Percentiles rank a stretch among this genome's conserved stretches.
Evolutionary conservation across 2,113 vertebrate species (phyloP).

Genomic region (Psophia crepitans): DNA sequence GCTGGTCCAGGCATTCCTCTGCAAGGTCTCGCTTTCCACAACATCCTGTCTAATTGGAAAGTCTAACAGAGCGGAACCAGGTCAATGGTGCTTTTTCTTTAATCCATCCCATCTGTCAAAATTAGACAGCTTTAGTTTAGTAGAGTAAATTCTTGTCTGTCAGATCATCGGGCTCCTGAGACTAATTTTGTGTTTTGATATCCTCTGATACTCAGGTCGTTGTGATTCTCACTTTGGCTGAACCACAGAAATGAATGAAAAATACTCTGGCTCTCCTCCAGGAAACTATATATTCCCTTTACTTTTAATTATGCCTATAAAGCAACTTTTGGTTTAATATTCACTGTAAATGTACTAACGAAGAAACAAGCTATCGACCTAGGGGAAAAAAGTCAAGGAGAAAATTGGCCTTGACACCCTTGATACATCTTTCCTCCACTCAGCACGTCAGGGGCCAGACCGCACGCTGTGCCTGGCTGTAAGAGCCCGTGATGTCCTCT

Average conservation of each 20-base stretch:
- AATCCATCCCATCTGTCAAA: conserved; percentile 50
- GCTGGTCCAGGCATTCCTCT: background rate
- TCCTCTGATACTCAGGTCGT: background rate
- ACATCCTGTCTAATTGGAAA: conserved; percentile 64
- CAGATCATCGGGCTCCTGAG: background rate
- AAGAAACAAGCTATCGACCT: background rate
- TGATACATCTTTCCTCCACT: background rate
- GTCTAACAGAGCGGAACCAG: conserved; percentile 56
- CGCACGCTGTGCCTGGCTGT: background rate
- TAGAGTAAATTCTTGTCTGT: conserved; percentile 55
- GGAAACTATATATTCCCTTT: background rate
- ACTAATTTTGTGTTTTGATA: background rate
- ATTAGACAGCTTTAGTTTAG: conserved; percentile 48
- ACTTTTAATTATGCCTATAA: background rate
- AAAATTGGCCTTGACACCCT: background rate
- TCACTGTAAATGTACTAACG: background rate
- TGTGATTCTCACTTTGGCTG: background rate
- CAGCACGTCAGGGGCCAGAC: background rate
- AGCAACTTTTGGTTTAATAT: background rate
- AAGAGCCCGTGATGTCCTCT: background rate
- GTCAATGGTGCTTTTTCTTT: conserved; percentile 57
- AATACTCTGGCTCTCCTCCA: background rate
- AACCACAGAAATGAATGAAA: background rate
- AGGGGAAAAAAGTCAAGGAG: background rate
- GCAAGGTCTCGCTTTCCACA: conserved; percentile 52